A percentile compares a stretch with the other conserved stretches of the same genome.
Conservation (phyloP, 2,113 vertebrate species). For the Sapajus apella region DNA sequence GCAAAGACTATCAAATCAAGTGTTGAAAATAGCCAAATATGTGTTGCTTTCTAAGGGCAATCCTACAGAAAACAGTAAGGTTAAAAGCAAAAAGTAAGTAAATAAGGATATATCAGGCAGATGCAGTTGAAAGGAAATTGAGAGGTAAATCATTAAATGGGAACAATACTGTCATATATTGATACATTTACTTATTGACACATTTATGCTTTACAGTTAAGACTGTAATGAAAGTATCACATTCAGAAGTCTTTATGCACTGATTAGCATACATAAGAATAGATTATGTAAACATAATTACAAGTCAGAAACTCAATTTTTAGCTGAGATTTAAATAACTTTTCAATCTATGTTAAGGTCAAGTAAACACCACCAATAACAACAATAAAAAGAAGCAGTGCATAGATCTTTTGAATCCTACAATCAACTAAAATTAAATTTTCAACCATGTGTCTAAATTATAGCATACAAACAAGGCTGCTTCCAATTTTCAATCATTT, state of each 20-base stretch:
- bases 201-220: neutral
- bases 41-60: neutral
- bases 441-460: rapidly evolving
- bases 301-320: neutral
- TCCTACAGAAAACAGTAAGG: neutral
- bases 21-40: neutral
- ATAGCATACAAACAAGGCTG: rapidly evolving
- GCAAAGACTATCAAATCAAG: neutral
- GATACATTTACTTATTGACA: neutral
- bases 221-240: neutral
- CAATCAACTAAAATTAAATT: neutral
- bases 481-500: neutral
- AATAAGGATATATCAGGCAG: neutral
- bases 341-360: neutral
- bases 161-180: neutral
- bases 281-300: neutral
- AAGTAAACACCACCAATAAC: neutral
- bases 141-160: neutral
- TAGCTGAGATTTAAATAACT: neutral
- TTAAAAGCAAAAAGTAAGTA: neutral
- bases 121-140: neutral
- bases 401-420: neutral
- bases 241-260: neutral
- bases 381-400: neutral
- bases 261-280: too few species aligned